Base-by-base conservation (phyloP, 2,113 vertebrate genomes). In the Spea bombifrons region DNA sequence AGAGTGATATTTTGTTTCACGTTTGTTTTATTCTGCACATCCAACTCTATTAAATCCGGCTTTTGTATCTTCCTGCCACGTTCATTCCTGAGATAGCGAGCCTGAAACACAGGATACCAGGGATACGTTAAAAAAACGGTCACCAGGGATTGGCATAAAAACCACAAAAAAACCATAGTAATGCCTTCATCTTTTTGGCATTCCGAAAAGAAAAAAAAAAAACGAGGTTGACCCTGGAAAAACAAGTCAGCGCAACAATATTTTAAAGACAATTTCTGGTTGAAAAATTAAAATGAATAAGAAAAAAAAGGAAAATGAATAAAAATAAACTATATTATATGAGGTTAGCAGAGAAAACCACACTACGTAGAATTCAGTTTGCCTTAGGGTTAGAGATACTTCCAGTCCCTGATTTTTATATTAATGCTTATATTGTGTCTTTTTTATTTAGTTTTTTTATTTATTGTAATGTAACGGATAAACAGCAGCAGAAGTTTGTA, bases 121-220 rank as follows among this genome's bases (percentile, higher is more conserved):
- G 55, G 69, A 77, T 77, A 67, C 63, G 61, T 70, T 70, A 71
- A 30, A 30, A 30, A 70, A 70, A 77, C 61, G 55, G 55, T 66
- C 75, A 77, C 75, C 53, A 59, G 75, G 75, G 75, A 77, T 77
- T 66, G 66, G 66, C 75, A 49, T 69, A 71, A 66, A 77, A 70
- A 70, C 75, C 75, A 77, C 75, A 77, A 70, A 70, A 49, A 76
- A 69, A 67, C 2, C 75, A 77, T 77, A 77, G 70, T 77, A 76
- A 76, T 66, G 48, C 75, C 75, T 76, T 76, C 75, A 76, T 70
- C 75, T 70, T 61, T 70, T 66, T 52, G 75, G 63, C 70, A 70
- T 77, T 77, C 75, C 30, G 75, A 77, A 44, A 61, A 77, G 45
- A 43, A 13, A 70, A 76, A 77, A 76, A 77, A 70, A 70, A 59